Conservation (phyloP, 2,888 invertebrate species). For the Erebia epiphron region DNA sequence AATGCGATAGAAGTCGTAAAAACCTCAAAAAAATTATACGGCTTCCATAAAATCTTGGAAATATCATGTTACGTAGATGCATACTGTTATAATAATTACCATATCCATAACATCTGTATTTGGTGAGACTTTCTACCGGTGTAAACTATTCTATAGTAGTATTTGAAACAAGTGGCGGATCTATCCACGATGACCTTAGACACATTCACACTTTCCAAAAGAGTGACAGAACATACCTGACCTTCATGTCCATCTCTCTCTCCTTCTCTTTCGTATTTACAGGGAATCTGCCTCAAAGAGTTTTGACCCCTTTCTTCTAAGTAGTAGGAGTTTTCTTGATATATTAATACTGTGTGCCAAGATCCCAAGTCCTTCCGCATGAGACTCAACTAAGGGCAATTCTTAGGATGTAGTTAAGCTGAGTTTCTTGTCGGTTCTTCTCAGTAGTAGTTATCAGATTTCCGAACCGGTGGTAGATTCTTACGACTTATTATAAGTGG, state of each 20-base stretch:
- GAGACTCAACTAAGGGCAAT: too few relatives aligned
- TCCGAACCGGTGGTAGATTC: too few relatives aligned
- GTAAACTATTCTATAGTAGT: not conserved
- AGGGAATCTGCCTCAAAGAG: too few relatives aligned
- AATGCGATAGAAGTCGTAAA: not conserved
- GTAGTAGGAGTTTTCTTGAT: too few relatives aligned
- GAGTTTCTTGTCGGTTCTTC: too few relatives aligned
- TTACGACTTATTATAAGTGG: too few relatives aligned
- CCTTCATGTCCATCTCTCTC: not conserved
- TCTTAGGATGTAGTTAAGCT: too few relatives aligned
- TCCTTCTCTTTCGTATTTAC: too few relatives aligned
- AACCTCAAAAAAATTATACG: not conserved
- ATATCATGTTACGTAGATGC: not conserved
- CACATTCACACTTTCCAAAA: constrained; percentile 10
- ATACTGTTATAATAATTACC: constrained; percentile 6
- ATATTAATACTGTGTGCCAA: too few relatives aligned
- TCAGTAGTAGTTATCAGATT: too few relatives aligned
- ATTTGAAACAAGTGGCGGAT: constrained; percentile 11
- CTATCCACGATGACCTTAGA: constrained; percentile 1
- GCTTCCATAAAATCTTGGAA: not conserved
- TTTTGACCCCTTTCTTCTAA: too few relatives aligned
- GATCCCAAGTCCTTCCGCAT: too few relatives aligned
- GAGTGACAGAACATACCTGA: constrained; percentile 1
- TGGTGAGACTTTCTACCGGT: constrained; percentile 12
- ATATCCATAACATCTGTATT: constrained; percentile 11